Evolutionary conservation across 1,140 invertebrate species (phyloP).

Genomic region (Acromyrmex heyeri): DNA sequence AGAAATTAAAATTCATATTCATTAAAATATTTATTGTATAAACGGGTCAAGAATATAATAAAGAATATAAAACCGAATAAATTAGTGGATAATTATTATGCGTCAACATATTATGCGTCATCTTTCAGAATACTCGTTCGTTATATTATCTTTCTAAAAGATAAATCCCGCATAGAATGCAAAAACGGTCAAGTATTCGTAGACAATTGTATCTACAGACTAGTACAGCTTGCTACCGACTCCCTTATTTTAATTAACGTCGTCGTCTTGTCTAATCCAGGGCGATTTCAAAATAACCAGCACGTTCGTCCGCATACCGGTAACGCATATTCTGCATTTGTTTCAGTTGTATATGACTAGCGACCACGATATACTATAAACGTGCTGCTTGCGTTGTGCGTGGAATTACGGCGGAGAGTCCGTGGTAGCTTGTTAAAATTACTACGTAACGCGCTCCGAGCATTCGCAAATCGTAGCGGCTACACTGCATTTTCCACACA

Average conservation of each 20-base stretch:
- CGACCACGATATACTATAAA: neutral
- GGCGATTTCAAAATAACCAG: constrained; percentile 26
- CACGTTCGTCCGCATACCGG: neutral
- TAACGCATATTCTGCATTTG: neutral
- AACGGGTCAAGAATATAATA: too few relatives aligned
- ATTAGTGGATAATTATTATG: neutral
- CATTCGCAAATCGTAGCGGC: neutral
- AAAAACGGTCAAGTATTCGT: neutral
- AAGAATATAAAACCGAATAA: neutral
- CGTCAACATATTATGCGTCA: neutral
- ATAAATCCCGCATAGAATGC: neutral
- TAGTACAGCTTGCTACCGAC: neutral
- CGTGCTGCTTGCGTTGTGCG: neutral
- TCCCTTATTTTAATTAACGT: constrained; percentile 18
- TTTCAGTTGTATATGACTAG: neutral
- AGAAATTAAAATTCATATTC: too few relatives aligned
- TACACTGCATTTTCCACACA: constrained; percentile 64
- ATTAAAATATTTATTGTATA: too few relatives aligned
- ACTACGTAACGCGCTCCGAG: neutral
- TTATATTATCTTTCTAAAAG: neutral
- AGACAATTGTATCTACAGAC: neutral
- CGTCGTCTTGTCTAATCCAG: neutral
- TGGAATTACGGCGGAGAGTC: neutral
- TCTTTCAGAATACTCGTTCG: neutral
- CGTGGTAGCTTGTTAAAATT: neutral